Percentiles rank a stretch among this genome's conserved stretches.
These are phyloP conservation scores for Lasioglossum morio DNA, from an alignment of 2,888 invertebrate species.

Conservation along the genomic window DNA sequence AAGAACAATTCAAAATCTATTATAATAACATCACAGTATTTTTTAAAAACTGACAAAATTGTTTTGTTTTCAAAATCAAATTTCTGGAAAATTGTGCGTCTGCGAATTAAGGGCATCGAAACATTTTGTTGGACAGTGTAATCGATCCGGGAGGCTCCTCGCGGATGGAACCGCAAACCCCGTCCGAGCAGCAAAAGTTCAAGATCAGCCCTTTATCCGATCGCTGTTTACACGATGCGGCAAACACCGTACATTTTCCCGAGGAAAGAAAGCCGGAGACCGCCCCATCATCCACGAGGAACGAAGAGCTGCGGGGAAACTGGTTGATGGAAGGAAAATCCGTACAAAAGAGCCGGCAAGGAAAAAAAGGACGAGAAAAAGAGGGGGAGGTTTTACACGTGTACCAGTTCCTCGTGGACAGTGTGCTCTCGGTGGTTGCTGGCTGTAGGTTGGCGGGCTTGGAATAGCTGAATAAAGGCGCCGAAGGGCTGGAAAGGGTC, in stretches of 20 bases:
- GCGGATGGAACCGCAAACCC: neutral
- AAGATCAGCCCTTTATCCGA: conserved; percentile 1
- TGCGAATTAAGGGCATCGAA: too few species aligned
- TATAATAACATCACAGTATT: too few species aligned
- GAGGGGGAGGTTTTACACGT: conserved; percentile 42
- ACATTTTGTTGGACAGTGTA: too few species aligned
- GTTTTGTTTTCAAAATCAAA: too few species aligned
- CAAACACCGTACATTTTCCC: conserved; percentile 10
- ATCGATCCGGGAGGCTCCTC: neutral
- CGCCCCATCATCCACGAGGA: neutral
- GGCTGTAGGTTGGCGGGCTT: conserved; percentile 61
- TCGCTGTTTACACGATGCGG: neutral
- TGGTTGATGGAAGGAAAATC: conserved; percentile 9
- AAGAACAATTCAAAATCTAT: too few species aligned
- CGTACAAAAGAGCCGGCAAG: conserved; percentile 4
- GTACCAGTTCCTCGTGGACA: conserved; percentile 26
- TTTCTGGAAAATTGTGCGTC: too few species aligned
- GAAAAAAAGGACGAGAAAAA: neutral
- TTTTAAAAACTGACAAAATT: too few species aligned
- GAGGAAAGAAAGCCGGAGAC: neutral
- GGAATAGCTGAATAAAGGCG: conserved; percentile 75
- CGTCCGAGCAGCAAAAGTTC: neutral
- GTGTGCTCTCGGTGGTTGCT: conserved; percentile 19
- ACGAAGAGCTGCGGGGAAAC: neutral
- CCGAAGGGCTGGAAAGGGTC: conserved; percentile 68